Evolutionary conservation across 1,140 invertebrate genomes (phyloP).

Genomic region (Zaprionus taronus): DNA sequence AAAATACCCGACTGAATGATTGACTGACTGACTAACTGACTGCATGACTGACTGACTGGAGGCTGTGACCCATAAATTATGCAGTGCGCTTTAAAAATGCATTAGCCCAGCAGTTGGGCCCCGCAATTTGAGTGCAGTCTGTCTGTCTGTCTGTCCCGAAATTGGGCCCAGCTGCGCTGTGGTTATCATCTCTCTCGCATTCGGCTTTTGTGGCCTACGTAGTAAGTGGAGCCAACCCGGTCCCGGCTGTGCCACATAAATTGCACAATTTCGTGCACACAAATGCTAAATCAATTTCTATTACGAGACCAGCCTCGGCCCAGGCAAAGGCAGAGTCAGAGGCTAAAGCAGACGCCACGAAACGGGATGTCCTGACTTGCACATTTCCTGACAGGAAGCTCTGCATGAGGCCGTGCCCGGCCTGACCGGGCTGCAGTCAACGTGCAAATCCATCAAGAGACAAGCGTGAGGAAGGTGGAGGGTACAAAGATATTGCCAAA

Average conservation of each 20-base stretch:
- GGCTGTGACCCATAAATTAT: slow-evolving; percentile 62
- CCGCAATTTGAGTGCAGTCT: slow-evolving; percentile 1
- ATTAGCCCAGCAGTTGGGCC: slow-evolving; percentile 48
- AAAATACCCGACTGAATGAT: slow-evolving; percentile 42
- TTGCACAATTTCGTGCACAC: slow-evolving; percentile 77
- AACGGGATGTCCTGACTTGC: slow-evolving; percentile 67
- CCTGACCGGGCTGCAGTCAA: slow-evolving; percentile 11
- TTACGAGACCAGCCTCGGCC: slow-evolving; percentile 39
- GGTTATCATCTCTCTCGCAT: slow-evolving; percentile 43
- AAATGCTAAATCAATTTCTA: slow-evolving; percentile 80
- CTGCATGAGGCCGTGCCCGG: slow-evolving; percentile 17
- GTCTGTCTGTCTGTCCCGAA: slow-evolving; percentile 3
- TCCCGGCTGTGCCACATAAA: slow-evolving; percentile 62
- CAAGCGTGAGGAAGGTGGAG: neutral
- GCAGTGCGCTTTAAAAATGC: slow-evolving; percentile 72
- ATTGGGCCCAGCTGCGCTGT: slow-evolving; percentile 56
- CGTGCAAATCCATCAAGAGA: slow-evolving; percentile 46
- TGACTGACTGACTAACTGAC: slow-evolving; percentile 38
- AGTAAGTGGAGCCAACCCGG: neutral
- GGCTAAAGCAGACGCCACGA: slow-evolving; percentile 39
- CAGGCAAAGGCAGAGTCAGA: neutral
- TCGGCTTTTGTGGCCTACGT: slow-evolving; percentile 25
- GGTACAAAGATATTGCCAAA: no score
- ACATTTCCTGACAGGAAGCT: slow-evolving; percentile 68
- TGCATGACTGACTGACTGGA: slow-evolving; percentile 28